These are phyloP conservation scores for Scomber japonicus DNA, from an alignment of 2,113 vertebrate genomes.

Conservation along the genomic window DNA sequence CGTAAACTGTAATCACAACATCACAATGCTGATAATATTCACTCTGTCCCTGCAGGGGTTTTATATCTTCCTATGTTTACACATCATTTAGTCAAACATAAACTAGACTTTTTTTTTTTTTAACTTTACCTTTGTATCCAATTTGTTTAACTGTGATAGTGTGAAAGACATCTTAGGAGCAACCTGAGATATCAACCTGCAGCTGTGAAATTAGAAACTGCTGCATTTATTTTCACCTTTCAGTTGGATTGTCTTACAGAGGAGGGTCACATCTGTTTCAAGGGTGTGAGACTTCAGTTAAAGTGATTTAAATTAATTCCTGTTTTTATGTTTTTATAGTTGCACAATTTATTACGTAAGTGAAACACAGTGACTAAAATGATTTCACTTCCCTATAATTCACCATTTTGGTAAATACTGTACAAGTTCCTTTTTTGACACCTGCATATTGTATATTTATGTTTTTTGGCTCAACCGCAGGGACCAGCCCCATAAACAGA, in stretches of 20 bases:
- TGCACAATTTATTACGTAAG: slow-evolving; percentile 52
- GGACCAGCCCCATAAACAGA: no score
- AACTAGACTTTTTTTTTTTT: background rate
- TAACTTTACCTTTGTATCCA: background rate
- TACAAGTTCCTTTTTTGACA: slow-evolving; percentile 29
- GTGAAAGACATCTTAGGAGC: slow-evolving; percentile 24
- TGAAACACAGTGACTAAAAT: slow-evolving; percentile 24
- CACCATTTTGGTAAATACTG: slow-evolving; percentile 4
- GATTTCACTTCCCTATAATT: slow-evolving; percentile 57
- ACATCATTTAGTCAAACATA: background rate
- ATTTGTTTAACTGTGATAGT: background rate
- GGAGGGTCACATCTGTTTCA: slow-evolving; percentile 14
- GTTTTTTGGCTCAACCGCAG: background rate
- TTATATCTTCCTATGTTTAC: background rate
- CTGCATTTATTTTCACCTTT: slow-evolving; percentile 16
- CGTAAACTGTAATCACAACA: background rate
- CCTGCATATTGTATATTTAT: background rate
- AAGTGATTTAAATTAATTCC: slow-evolving; percentile 10
- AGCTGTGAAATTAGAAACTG: slow-evolving; percentile 4
- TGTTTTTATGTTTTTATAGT: slow-evolving; percentile 38
- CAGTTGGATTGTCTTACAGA: background rate
- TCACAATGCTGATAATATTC: background rate
- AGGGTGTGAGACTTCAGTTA: slow-evolving; percentile 13
- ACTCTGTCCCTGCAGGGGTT: background rate
- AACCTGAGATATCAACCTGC: slow-evolving; percentile 10